These are phyloP conservation scores for Gouania willdenowi DNA, from an alignment of 2,797 vertebrate genomes.

Conservation along the genomic window DNA sequence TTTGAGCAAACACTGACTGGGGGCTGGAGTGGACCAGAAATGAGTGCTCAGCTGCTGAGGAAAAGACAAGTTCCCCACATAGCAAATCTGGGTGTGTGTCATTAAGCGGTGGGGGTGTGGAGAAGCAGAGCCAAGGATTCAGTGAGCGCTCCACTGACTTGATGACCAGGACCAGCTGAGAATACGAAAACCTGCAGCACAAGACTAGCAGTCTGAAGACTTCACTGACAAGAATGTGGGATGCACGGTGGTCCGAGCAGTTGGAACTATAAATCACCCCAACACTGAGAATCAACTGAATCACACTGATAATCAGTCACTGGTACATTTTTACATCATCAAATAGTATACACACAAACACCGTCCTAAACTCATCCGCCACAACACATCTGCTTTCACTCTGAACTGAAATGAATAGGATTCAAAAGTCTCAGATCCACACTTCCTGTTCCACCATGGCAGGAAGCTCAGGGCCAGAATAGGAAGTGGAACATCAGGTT, in stretches of 20 bases:
- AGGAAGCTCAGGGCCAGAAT: constrained; percentile 58
- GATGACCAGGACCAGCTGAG: constrained; percentile 60
- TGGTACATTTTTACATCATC: background rate
- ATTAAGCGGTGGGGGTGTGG: constrained; percentile 33
- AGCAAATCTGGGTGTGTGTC: constrained; percentile 62
- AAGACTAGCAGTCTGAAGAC: constrained; percentile 8
- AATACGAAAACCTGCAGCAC: constrained; percentile 24
- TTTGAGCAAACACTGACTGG: constrained; percentile 39
- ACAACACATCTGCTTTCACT: constrained; percentile 16
- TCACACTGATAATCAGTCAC: background rate
- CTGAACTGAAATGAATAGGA: constrained; percentile 7
- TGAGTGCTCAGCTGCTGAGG: constrained; percentile 53
- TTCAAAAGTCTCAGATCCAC: constrained; percentile 7
- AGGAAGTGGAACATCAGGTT: constrained; percentile 68
- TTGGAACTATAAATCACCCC: constrained; percentile 32
- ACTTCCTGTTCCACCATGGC: constrained; percentile 47
- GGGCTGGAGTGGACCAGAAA: constrained; percentile 7
- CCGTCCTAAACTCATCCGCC: background rate
- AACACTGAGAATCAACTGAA: constrained; percentile 9
- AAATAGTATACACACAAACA: constrained; percentile 3
- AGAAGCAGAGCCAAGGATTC: constrained; percentile 33
- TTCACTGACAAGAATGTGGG: constrained; percentile 32
- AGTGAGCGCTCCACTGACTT: constrained; percentile 24
- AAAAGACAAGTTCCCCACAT: constrained; percentile 57
- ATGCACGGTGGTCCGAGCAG: constrained; percentile 11